Conservation (phyloP, 2,113 vertebrate species). For the Hiodon alosoides region DNA sequence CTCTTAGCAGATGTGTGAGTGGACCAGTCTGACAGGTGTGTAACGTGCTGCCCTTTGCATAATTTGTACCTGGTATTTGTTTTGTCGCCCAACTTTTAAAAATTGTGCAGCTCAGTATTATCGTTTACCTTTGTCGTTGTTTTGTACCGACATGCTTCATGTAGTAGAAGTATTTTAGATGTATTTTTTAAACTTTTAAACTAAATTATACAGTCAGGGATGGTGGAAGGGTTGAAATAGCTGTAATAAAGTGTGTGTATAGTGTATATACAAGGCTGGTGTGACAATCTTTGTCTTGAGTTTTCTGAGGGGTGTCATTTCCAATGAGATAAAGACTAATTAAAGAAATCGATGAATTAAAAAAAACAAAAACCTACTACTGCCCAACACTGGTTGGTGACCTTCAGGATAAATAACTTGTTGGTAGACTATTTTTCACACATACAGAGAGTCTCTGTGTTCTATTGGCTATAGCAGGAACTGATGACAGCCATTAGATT, state of each 20-base stretch:
- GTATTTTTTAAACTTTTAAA: not conserved
- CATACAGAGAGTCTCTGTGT: too few relatives aligned
- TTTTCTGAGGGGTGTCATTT: not conserved
- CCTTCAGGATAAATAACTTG: too few relatives aligned
- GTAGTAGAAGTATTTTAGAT: slow-evolving; percentile 7
- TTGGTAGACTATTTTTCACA: too few relatives aligned
- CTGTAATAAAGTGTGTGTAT: not conserved
- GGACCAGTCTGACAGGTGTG: not conserved
- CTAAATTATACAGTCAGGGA: not conserved
- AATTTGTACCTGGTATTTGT: not conserved
- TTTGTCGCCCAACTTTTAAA: not conserved
- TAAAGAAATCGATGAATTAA: not conserved
- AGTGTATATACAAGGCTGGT: not conserved
- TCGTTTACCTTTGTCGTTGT: too few relatives aligned
- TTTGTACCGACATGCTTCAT: not conserved
- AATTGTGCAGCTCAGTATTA: too few relatives aligned
- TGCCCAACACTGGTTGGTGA: too few relatives aligned
- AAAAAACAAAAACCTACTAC: not conserved
- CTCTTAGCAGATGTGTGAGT: not conserved
- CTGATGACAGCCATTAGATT: too few relatives aligned
- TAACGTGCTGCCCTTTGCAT: not conserved
- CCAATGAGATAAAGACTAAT: not conserved
- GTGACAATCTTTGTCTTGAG: not conserved
- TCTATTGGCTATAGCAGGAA: too few relatives aligned
- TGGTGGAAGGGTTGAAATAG: not conserved